phyloP scores from a whole-genome alignment of 2,113 vertebrate species.

The Syngnathus typhle region DNA sequence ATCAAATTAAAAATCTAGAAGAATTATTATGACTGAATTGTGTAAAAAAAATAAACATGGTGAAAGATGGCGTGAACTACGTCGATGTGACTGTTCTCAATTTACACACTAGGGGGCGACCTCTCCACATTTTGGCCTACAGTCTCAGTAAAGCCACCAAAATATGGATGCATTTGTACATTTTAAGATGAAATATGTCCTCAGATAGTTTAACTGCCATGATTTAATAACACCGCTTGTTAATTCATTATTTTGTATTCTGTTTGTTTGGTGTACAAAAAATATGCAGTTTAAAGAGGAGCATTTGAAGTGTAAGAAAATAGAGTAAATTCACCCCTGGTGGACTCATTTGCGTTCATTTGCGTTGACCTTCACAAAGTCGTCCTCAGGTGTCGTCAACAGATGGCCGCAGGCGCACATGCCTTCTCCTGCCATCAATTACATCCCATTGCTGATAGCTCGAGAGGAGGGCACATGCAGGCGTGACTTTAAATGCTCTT shows the following conservation, averaged over 20 bases:
- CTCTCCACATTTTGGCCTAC: not conserved
- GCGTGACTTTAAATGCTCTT: not conserved
- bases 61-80: not conserved
- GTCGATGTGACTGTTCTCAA: not conserved
- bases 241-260: not conserved
- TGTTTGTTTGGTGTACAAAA: not conserved
- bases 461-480: not conserved
- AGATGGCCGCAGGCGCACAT: not conserved
- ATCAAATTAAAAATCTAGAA: too few species aligned
- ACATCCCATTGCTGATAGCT: not conserved
- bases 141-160: not conserved
- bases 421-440: not conserved
- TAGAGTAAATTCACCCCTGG: not conserved
- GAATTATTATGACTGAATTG: not conserved
- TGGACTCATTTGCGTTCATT: not conserved
- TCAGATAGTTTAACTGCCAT: not conserved
- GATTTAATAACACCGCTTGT: not conserved
- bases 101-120: not conserved
- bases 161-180: not conserved
- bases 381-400: slow-evolving; percentile 7
- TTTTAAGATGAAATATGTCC: not conserved
- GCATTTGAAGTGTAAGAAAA: not conserved
- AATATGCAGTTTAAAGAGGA: not conserved
- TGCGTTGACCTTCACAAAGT: slow-evolving; percentile 5
- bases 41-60: not conserved